Percentiles rank a stretch among this genome's conserved stretches.
Conservation (phyloP, 2,888 invertebrate species). For the Phrixothrix hirtus region DNA sequence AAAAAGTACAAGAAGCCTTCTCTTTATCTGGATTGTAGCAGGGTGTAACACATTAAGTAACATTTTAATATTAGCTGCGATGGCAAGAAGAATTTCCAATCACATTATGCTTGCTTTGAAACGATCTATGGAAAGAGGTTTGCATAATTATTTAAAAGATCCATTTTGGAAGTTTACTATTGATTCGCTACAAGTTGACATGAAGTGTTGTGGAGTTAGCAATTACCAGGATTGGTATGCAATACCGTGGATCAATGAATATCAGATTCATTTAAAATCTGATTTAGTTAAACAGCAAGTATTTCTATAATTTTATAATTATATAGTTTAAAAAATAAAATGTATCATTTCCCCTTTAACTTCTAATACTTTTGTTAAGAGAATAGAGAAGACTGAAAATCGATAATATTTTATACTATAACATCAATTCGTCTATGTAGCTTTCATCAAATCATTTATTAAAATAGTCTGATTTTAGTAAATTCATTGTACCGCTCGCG, state of each 20-base stretch:
- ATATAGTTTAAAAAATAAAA: no score
- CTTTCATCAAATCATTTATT: no score
- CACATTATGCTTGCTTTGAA: constrained; percentile 55
- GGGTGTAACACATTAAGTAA: constrained; percentile 49
- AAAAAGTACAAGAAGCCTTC: constrained; percentile 51
- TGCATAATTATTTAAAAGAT: constrained; percentile 62
- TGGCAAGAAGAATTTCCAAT: constrained; percentile 49
- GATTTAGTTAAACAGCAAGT: constrained; percentile 46
- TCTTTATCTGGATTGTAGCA: constrained; percentile 50
- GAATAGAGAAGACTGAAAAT: no score
- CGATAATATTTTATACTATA: no score
- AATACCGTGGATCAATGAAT: constrained; percentile 63
- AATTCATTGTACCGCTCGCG: no score
- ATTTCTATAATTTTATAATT: no score
- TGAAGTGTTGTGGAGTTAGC: constrained; percentile 64
- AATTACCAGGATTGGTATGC: constrained; percentile 63
- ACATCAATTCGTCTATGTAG: no score
- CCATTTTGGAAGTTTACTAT: constrained; percentile 62
- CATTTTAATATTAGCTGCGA: constrained; percentile 46
- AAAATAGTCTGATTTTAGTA: no score
- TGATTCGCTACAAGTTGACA: constrained; percentile 61
- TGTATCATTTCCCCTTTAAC: no score
- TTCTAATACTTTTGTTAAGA: no score
- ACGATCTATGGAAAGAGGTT: constrained; percentile 61
- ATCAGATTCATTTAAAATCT: constrained; percentile 49